Percentiles rank a stretch among this genome's conserved stretches.
Conservation (phyloP, 2,113 vertebrate species). For the Notarius quadriscutis region DNA sequence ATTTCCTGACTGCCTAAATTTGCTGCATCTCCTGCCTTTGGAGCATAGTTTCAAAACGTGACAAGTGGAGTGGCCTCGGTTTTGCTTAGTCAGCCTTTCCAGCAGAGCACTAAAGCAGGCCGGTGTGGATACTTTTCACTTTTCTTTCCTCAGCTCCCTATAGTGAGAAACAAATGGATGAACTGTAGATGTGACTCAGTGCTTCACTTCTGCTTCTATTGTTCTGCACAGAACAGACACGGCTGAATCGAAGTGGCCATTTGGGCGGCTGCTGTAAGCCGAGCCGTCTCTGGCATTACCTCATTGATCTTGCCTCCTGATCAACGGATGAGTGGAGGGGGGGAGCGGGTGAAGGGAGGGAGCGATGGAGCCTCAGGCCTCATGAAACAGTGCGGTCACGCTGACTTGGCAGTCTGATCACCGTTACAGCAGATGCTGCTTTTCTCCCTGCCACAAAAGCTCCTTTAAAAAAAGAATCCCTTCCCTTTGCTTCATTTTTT, state of each 20-base stretch:
- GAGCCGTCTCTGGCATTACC: slow-evolving; percentile 58
- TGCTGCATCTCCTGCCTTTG: background rate
- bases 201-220: background rate
- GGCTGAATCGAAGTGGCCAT: background rate
- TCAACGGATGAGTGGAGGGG: slow-evolving; percentile 54
- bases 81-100: slow-evolving; percentile 17
- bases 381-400: slow-evolving; percentile 62
- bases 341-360: slow-evolving; percentile 35
- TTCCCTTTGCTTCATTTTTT: slow-evolving; percentile 33
- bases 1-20: slow-evolving; percentile 15
- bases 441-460: slow-evolving; percentile 55
- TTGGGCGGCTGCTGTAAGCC: slow-evolving; percentile 31
- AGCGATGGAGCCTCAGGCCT: slow-evolving; percentile 1
- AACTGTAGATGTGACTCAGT: background rate
- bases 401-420: slow-evolving; percentile 63
- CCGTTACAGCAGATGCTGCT: slow-evolving; percentile 68
- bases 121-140: background rate
- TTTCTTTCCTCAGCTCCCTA: background rate
- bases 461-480: slow-evolving; percentile 45
- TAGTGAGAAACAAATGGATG: background rate
- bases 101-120: background rate
- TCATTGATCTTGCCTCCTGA: slow-evolving; percentile 60
- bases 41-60: slow-evolving; percentile 17
- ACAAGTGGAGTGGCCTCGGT: slow-evolving; percentile 1
- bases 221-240: background rate